Percentiles rank a stretch among this genome's conserved stretches.
phyloP scores from a whole-genome alignment of 2,113 vertebrate genomes.

The Anarrhichthys ocellatus region DNA sequence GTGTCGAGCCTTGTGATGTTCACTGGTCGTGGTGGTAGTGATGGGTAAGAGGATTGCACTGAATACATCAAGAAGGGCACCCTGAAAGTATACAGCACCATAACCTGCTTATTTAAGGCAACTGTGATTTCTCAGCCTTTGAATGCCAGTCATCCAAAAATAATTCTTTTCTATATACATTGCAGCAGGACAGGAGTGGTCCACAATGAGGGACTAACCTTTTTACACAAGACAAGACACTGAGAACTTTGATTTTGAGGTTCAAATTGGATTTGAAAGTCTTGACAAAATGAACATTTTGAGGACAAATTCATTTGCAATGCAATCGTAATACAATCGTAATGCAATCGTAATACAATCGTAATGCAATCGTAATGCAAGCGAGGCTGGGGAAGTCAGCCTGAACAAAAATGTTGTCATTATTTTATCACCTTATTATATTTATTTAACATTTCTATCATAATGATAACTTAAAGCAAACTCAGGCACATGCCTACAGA shows the following conservation, averaged over 20 bases:
- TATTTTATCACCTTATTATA: not conserved
- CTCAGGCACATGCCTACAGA: not conserved
- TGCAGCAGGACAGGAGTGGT: no score
- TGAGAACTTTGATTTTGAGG: not conserved
- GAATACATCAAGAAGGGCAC: slow-evolving; percentile 9
- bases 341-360: not conserved
- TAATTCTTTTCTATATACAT: no score
- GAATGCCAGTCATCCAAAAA: not conserved
- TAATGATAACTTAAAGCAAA: not conserved
- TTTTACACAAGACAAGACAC: not conserved
- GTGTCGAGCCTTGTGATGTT: not conserved
- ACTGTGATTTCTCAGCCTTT: not conserved
- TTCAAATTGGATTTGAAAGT: not conserved
- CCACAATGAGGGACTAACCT: not conserved
- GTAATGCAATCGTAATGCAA: not conserved
- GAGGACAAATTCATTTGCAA: not conserved
- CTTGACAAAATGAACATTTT: not conserved
- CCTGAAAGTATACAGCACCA: not conserved
- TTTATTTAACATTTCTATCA: no score
- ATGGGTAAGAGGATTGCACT: not conserved
- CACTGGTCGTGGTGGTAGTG: not conserved
- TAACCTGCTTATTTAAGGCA: no score
- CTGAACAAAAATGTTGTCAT: not conserved
- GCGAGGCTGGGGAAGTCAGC: no score
- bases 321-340: not conserved